Evolutionary conservation across 2,797 vertebrate genomes (phyloP).

Genomic region (Cirrhinus mrigala): DNA sequence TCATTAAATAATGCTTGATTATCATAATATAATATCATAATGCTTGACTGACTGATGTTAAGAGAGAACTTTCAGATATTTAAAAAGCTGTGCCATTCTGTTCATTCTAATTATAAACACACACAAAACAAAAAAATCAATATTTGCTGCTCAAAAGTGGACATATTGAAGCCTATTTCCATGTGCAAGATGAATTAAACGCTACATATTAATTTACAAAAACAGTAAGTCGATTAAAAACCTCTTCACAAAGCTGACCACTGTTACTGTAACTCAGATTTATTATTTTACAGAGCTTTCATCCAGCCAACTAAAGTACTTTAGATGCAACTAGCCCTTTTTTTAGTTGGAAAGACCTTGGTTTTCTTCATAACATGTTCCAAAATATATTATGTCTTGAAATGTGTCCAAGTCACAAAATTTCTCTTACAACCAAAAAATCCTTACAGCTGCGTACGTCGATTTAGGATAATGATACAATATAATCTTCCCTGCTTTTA

Average conservation of each 20-base stretch:
- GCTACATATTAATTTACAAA: not conserved
- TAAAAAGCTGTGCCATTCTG: too few species aligned
- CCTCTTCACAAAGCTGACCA: not conserved
- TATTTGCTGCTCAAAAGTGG: not conserved
- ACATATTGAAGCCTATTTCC: not conserved
- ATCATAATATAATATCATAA: too few species aligned
- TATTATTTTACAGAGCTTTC: not conserved
- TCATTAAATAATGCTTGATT: too few species aligned
- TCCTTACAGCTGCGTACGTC: not conserved
- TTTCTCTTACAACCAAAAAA: not conserved
- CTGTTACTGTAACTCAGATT: not conserved
- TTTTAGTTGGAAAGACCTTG: not conserved
- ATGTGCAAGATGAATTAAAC: not conserved
- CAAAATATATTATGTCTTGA: not conserved
- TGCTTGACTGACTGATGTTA: too few species aligned
- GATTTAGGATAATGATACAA: conserved; percentile 1
- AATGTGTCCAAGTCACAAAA: not conserved
- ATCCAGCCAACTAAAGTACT: not conserved
- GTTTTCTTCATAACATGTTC: not conserved
- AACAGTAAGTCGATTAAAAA: not conserved
- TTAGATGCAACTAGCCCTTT: not conserved
- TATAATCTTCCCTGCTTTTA: not conserved
- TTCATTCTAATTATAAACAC: not conserved
- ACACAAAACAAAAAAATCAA: not conserved
- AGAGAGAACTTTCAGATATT: too few species aligned